Conservation (phyloP, 2,113 vertebrate genomes). For the Chionomys nivalis region DNA sequence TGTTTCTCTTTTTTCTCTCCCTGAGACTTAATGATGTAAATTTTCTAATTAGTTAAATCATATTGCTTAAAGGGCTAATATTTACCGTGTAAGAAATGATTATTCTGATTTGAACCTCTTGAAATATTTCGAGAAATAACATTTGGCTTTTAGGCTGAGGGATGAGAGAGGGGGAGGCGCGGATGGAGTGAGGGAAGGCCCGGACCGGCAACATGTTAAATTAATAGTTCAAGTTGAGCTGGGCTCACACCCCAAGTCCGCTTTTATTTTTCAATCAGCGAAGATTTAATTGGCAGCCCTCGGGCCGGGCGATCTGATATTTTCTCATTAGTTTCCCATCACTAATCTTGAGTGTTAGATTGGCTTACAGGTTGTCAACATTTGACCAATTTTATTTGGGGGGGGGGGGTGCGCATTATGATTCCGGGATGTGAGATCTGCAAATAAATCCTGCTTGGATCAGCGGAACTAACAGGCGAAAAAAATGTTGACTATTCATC, state of each 20-base stretch:
- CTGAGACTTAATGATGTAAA: slow-evolving; percentile 94
- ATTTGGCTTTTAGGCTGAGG: slow-evolving; percentile 74
- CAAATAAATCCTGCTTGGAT: slow-evolving; percentile 91
- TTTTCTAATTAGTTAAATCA: slow-evolving; percentile 96
- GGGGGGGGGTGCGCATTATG: slow-evolving; percentile 85
- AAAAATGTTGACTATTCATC: slow-evolving; percentile 89
- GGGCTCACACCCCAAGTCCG: slow-evolving; percentile 83
- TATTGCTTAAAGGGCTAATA: slow-evolving; percentile 92
- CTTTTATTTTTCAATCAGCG: slow-evolving; percentile 96
- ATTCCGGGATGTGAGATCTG: slow-evolving; percentile 85
- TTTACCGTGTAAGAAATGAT: slow-evolving; percentile 86
- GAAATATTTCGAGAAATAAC: slow-evolving; percentile 86
- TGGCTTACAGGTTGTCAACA: slow-evolving; percentile 94
- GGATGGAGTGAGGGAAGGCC: slow-evolving; percentile 54
- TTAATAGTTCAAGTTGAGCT: slow-evolving; percentile 92
- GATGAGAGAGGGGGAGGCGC: slow-evolving; percentile 10
- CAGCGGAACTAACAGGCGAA: slow-evolving; percentile 89
- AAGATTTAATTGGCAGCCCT: slow-evolving; percentile 96
- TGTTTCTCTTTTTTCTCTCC: slow-evolving; percentile 86
- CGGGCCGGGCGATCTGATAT: slow-evolving; percentile 91
- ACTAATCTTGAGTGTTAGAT: slow-evolving; percentile 90
- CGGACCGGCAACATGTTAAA: slow-evolving; percentile 85
- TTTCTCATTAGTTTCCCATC: slow-evolving; percentile 95
- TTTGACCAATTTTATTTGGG: slow-evolving; percentile 91
- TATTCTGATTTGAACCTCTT: slow-evolving; percentile 82